phyloP scores from a whole-genome alignment of 2,113 vertebrate species.

The Bagarius yarrelli region DNA sequence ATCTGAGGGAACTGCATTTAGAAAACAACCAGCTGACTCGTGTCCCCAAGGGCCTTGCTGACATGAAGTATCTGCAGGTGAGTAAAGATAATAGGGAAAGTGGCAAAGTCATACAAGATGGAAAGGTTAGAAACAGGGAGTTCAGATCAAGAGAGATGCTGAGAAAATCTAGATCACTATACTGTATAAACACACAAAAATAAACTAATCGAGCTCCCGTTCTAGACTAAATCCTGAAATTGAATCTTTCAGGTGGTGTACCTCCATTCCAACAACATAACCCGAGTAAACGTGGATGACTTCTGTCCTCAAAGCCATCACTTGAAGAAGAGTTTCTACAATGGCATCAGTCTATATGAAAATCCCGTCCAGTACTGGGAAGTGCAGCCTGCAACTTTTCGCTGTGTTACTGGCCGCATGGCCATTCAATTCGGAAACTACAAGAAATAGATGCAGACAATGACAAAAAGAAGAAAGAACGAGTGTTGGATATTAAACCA shows the following conservation, averaged over 20 bases:
- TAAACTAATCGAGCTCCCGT: neutral
- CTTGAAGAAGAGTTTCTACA: constrained; percentile 84
- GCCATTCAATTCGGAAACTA: constrained; percentile 91
- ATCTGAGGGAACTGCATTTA: constrained; percentile 82
- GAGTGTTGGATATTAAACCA: constrained; percentile 3
- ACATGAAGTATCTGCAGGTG: constrained; percentile 87
- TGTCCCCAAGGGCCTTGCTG: constrained; percentile 80
- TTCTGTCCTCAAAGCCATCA: constrained; percentile 84
- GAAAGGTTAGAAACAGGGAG: constrained; percentile 5
- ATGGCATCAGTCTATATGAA: constrained; percentile 83
- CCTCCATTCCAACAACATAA: constrained; percentile 84
- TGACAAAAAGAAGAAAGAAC: constrained; percentile 26
- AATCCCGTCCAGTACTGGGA: constrained; percentile 91
- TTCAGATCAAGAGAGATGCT: neutral
- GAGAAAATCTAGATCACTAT: neutral
- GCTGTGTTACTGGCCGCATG: constrained; percentile 80
- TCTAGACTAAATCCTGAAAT: neutral
- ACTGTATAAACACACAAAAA: neutral
- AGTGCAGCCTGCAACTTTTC: constrained; percentile 84
- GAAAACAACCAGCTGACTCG: constrained; percentile 81
- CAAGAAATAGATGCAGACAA: constrained; percentile 76
- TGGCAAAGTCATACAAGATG: neutral
- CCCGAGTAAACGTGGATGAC: constrained; percentile 75
- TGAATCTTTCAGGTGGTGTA: constrained; percentile 78
- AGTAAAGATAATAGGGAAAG: constrained; percentile 24